These are phyloP conservation scores for Bubo scandiacus DNA, from an alignment of 2,113 vertebrate species.

Conservation along the genomic window DNA sequence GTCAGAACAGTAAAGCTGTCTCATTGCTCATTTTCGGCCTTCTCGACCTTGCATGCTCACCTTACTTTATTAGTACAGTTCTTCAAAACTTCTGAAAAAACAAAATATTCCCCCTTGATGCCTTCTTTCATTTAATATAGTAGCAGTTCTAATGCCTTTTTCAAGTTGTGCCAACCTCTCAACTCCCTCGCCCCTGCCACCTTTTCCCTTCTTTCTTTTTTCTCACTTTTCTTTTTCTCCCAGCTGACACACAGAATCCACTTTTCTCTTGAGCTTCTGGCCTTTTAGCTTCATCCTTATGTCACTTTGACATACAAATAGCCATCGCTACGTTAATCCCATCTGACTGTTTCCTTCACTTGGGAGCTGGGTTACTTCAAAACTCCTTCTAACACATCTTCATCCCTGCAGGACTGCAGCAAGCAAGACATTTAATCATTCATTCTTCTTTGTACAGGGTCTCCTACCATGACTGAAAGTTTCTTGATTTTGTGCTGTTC, in stretches of 20 bases:
- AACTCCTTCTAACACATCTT: not conserved
- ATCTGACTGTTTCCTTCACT: not conserved
- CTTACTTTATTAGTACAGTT: constrained; percentile 4
- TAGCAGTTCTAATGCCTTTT: not conserved
- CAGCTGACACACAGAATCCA: not conserved
- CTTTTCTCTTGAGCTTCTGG: not conserved
- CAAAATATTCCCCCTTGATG: not conserved
- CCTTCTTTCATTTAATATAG: not conserved
- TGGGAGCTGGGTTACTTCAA: not conserved
- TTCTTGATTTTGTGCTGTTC: not conserved
- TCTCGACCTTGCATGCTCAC: constrained; percentile 16
- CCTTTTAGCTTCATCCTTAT: not conserved
- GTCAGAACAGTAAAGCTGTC: constrained; percentile 9
- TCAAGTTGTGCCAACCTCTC: not conserved
- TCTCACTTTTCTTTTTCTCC: not conserved
- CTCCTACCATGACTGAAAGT: not conserved
- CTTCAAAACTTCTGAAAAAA: constrained; percentile 15
- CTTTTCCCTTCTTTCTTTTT: not conserved
- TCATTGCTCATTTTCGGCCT: constrained; percentile 44
- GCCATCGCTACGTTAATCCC: not conserved
- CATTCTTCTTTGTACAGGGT: not conserved
- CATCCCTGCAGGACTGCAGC: not conserved
- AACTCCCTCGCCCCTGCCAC: not conserved
- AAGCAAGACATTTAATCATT: not conserved
- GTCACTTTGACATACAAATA: not conserved